These are phyloP conservation scores for Tapirus terrestris DNA, from an alignment of 2,113 vertebrate genomes.

Conservation along the genomic window DNA sequence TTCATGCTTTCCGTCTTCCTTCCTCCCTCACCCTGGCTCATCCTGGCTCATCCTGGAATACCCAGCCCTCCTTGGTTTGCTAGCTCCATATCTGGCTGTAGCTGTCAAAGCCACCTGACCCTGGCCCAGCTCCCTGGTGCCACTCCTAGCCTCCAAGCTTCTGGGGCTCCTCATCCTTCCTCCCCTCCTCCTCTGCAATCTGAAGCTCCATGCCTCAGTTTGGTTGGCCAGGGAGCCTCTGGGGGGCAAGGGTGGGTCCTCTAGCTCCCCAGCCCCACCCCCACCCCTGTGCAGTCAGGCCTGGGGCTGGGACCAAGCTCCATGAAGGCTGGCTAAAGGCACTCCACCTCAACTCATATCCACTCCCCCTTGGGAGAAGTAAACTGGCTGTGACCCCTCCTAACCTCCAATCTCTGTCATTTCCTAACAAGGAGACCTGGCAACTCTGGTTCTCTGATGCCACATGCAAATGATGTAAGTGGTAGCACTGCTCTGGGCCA, in stretches of 20 bases:
- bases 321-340: background rate
- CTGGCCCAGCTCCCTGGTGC: background rate
- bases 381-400: background rate
- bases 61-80: background rate
- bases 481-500: background rate
- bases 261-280: background rate
- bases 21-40: background rate
- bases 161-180: background rate
- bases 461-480: background rate
- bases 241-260: background rate
- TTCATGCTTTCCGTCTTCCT: constrained; percentile 32
- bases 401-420: background rate
- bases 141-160: background rate
- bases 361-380: background rate
- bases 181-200: background rate
- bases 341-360: background rate
- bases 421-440: background rate
- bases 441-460: background rate
- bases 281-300: background rate
- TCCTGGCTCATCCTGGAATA: background rate
- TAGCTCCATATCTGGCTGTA: background rate
- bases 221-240: background rate
- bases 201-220: background rate
- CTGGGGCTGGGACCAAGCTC: background rate
- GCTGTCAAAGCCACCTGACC: background rate